phyloP scores from a whole-genome alignment of 2,113 vertebrate genomes.

The Nyctibius bracteatus region DNA sequence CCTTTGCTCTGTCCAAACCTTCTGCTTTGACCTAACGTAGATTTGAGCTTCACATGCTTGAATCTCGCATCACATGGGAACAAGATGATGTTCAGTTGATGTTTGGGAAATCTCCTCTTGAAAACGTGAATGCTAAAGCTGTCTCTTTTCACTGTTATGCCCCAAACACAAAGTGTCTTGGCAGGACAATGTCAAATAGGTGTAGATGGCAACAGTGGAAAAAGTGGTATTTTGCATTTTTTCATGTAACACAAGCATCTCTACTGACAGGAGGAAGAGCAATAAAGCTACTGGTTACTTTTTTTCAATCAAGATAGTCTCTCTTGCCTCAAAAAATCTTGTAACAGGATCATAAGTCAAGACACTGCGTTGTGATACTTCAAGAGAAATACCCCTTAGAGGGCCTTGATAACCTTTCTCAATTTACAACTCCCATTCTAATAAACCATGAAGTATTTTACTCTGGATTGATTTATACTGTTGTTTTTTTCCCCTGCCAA shows the following conservation, averaged over 20 bases:
- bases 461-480: neutral
- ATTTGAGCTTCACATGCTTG: neutral
- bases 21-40: fast-evolving
- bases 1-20: neutral
- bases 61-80: neutral
- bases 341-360: neutral
- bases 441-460: neutral
- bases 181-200: neutral
- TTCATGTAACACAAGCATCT: fast-evolving
- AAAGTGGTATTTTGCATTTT: neutral
- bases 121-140: neutral
- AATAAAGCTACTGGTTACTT: neutral
- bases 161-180: neutral
- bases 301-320: neutral
- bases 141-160: neutral
- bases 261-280: neutral
- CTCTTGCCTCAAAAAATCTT: neutral
- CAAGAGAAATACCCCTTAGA: neutral
- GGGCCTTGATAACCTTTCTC: neutral
- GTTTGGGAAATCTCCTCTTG: neutral
- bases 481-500: neutral
- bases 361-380: neutral
- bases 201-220: neutral
- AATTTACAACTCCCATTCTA: neutral
- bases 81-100: neutral